Conservation (phyloP, 2,888 invertebrate species). For the Harpagoxenus sublaevis region DNA sequence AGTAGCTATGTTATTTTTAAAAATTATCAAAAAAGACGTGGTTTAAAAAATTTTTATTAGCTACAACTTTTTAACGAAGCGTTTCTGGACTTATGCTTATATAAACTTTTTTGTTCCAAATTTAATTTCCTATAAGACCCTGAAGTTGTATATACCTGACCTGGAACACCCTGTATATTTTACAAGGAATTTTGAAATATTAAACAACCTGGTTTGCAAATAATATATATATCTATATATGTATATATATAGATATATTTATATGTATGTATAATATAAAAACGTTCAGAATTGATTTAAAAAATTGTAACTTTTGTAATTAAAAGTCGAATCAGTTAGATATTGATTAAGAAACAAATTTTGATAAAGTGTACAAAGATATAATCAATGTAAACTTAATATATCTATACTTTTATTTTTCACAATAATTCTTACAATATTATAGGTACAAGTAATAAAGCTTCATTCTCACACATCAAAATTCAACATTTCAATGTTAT, state of each 20-base stretch:
- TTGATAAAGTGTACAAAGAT: background rate
- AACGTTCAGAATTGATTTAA: background rate
- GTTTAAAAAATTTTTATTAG: too few relatives aligned
- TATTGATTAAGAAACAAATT: background rate
- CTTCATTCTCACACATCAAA: conserved; percentile 12
- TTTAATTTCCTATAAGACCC: too few relatives aligned
- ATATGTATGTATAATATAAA: background rate
- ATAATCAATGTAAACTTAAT: background rate
- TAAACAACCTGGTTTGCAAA: background rate
- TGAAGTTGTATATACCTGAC: too few relatives aligned
- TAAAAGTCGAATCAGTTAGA: background rate
- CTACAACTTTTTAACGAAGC: too few relatives aligned
- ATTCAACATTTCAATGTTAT: background rate
- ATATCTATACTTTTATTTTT: background rate
- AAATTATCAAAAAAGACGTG: too few relatives aligned
- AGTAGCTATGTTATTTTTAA: too few relatives aligned
- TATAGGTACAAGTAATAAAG: background rate
- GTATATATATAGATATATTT: too few relatives aligned
- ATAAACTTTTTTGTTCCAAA: too few relatives aligned
- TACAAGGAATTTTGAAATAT: background rate
- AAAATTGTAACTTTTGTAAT: background rate
- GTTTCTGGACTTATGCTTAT: too few relatives aligned
- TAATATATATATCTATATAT: background rate
- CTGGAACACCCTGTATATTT: background rate
- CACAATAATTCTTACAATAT: conserved; percentile 2